These are phyloP conservation scores for Gavialis gangeticus DNA, from an alignment of 2,113 vertebrate species.

Conservation along the genomic window DNA sequence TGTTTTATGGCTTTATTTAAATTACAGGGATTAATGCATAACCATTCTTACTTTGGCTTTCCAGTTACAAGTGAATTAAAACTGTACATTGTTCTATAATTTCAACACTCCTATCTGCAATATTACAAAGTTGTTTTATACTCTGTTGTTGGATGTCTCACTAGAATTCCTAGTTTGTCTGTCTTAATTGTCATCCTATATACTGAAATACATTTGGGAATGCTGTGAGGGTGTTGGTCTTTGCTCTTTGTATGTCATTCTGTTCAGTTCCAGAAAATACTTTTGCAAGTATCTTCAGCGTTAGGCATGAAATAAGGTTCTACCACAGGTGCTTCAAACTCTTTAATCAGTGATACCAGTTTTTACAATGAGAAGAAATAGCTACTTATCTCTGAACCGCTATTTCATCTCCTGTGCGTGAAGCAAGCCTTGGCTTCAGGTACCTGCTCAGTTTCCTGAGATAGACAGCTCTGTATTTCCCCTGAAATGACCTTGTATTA, in stretches of 20 bases:
- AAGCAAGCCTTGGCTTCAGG: fast-evolving
- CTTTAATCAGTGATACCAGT: background rate
- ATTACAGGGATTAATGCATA: constrained; percentile 54
- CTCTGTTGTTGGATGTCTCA: background rate
- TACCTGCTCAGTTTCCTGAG: background rate
- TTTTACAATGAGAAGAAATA: background rate
- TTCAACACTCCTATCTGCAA: constrained; percentile 35
- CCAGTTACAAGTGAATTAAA: constrained; percentile 60
- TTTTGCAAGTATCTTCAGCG: background rate
- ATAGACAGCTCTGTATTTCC: background rate
- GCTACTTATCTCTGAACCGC: background rate
- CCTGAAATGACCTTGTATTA: fast-evolving
- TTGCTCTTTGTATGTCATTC: background rate
- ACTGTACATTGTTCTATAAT: constrained; percentile 41
- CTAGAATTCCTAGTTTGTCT: background rate
- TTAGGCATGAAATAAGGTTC: background rate
- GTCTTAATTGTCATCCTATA: background rate
- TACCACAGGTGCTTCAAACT: background rate
- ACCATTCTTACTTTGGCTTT: constrained; percentile 66
- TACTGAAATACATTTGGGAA: background rate
- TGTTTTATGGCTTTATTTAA: constrained; percentile 65
- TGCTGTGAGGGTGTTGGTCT: fast-evolving
- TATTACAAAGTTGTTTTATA: background rate
- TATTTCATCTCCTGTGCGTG: background rate
- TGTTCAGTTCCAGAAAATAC: fast-evolving